Conservation (phyloP, 2,113 vertebrate species). For the Mus pahari region DNA sequence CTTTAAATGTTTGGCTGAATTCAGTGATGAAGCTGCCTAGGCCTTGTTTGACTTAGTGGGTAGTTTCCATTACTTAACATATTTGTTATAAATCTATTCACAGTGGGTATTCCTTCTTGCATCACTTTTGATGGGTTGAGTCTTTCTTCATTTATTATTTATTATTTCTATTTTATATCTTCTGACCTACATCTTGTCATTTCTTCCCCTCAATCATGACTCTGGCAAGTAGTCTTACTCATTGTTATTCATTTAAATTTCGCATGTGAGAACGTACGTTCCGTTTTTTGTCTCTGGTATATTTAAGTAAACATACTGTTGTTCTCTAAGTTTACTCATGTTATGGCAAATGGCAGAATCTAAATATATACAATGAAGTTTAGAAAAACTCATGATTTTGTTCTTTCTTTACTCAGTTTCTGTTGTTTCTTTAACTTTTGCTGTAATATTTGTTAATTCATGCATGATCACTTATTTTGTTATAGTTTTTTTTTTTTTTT, state of each 20-base stretch:
- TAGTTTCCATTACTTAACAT: background rate
- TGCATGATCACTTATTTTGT: background rate
- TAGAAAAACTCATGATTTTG: background rate
- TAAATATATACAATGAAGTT: background rate
- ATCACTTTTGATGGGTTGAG: background rate
- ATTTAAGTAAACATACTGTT: background rate
- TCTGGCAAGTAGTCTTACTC: background rate
- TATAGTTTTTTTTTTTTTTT: background rate
- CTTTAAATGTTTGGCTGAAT: background rate
- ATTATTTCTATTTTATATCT: background rate
- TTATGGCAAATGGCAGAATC: background rate
- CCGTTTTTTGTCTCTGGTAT: background rate
- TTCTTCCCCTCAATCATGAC: background rate
- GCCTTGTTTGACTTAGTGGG: background rate
- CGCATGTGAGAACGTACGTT: background rate
- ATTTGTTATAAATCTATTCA: background rate
- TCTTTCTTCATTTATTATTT: background rate
- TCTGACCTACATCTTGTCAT: background rate
- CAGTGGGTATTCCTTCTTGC: background rate
- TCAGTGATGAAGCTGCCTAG: too few relatives aligned
- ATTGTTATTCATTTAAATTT: background rate
- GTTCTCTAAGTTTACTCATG: background rate
- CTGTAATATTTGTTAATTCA: background rate
- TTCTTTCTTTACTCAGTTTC: constrained; percentile 32
- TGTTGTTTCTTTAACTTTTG: background rate